A percentile compares a stretch with the other conserved stretches of the same genome.
Evolutionary conservation across 2,888 invertebrate species (phyloP).

Genomic region (Clivina fossor): DNA sequence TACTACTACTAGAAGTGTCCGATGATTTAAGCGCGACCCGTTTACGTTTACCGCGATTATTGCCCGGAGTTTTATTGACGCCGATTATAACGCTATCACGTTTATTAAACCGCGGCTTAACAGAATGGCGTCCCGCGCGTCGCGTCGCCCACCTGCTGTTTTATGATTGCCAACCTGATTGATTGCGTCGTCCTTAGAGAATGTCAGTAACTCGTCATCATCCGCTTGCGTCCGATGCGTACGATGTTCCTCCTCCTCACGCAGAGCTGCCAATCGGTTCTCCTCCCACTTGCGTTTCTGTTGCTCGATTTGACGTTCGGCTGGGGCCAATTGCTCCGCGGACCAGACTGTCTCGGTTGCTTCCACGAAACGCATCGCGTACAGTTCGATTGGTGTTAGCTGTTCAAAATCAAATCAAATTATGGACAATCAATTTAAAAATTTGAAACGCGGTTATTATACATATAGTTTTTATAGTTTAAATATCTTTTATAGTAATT

Average conservation of each 20-base stretch:
- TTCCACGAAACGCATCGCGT: conserved; percentile 93
- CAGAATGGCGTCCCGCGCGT: conserved; percentile 36
- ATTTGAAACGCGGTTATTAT: too few species aligned
- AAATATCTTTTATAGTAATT: too few species aligned
- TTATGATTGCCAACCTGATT: conserved; percentile 77
- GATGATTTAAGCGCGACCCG: too few species aligned
- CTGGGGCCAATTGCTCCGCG: conserved; percentile 83
- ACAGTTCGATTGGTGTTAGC: conserved; percentile 92
- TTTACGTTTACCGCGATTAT: conserved; percentile 36
- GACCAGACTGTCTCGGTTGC: conserved; percentile 76
- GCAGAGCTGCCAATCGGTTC: conserved; percentile 72
- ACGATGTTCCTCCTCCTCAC: conserved; percentile 66
- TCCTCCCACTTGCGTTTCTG: conserved; percentile 88
- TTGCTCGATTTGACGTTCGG: conserved; percentile 84
- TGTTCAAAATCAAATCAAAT: too few species aligned
- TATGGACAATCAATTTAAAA: too few species aligned
- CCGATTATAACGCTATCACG: conserved; percentile 30
- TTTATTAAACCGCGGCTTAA: conserved; percentile 30
- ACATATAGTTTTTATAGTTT: too few species aligned
- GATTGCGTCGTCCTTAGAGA: conserved; percentile 73
- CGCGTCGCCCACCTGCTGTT: too few species aligned
- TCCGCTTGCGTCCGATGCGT: conserved; percentile 61
- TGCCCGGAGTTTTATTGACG: neutral
- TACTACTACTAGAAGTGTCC: too few species aligned
- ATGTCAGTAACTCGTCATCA: conserved; percentile 70